Evolutionary conservation across 2,113 vertebrate species (phyloP).

Genomic region (Drymodes brunneopygia): DNA sequence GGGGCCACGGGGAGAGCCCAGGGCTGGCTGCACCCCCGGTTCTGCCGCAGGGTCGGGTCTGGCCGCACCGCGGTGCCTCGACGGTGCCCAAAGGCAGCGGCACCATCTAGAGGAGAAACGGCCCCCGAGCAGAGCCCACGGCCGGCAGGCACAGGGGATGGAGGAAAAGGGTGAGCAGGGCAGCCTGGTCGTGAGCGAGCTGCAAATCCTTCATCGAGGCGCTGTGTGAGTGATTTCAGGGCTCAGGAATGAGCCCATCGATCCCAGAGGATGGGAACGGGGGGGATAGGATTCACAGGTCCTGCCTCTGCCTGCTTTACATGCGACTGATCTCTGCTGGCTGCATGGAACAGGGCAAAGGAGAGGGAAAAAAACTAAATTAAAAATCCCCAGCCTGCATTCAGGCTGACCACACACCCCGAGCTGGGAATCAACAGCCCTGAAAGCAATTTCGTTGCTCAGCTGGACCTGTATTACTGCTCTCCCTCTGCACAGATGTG

Average conservation of each 20-base stretch:
- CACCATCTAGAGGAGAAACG: conserved; percentile 59
- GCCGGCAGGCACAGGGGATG: neutral
- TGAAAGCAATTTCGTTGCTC: conserved; percentile 34
- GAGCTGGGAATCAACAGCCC: neutral
- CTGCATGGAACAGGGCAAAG: neutral
- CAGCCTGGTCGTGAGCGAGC: neutral
- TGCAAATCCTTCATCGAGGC: neutral
- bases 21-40: neutral
- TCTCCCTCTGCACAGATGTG: conserved; percentile 22
- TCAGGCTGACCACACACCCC: neutral
- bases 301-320: neutral
- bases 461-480: conserved; percentile 38
- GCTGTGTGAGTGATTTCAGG: neutral
- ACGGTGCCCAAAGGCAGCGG: neutral
- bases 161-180: neutral
- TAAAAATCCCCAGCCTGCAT: neutral
- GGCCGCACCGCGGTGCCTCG: neutral
- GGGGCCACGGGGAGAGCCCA: neutral
- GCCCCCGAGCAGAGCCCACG: neutral
- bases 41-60: neutral
- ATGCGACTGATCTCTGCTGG: neutral
- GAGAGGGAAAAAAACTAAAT: neutral
- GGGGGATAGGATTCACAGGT: neutral
- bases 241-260: neutral
- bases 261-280: neutral